Base-by-base conservation (phyloP, 2,113 vertebrate species). In the Ptilonorhynchus violaceus region DNA sequence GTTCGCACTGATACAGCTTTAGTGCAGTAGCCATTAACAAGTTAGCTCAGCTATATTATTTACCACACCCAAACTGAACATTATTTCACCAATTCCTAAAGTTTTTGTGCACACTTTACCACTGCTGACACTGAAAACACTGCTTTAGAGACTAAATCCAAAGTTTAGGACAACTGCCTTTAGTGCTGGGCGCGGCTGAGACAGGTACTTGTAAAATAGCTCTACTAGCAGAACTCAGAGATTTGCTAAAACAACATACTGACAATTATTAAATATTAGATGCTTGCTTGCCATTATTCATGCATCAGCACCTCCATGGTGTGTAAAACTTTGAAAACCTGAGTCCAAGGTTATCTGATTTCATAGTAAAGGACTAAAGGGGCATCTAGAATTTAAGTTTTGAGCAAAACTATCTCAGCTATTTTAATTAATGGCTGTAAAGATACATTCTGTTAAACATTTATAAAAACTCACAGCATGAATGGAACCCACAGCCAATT, bases 381-480 rank as follows among this genome's bases (percentile, higher is more conserved):
- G 91, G 85, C 49, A 85, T 62, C 92, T 93, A 93, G 87, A 96
- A 96, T 46, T 89, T 97, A 96, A 93, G 62, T 95, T 95, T 96
- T 86, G 97, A 92, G 68, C 90, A 94, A 96, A 97, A 96, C 60
- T 87, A 92, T 95, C 92, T 46, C 92, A 96, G 89, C 89, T 97
- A 96, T 92, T 98, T 98, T 96, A 97, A 97, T 97, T 97, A 98
- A 95, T 96, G 97, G 92, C 96, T 97, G 97, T 92, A 97, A 98
- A 97, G 97, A 97, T 96, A 98, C 96, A 98, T 97, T 97, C 97
- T 95, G 92, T 98, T 97, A 95, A 97, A 98, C 96, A 97, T 83
- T 97, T 97, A 97, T 97, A 97, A 97, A 98, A 98, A 96, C 94
- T 96, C 96, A 97, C 98, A 98, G 96, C 97, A 98, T 98, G 96